Evolutionary conservation across 2,888 invertebrate species (phyloP).

Genomic region (Icerya purchasi): DNA sequence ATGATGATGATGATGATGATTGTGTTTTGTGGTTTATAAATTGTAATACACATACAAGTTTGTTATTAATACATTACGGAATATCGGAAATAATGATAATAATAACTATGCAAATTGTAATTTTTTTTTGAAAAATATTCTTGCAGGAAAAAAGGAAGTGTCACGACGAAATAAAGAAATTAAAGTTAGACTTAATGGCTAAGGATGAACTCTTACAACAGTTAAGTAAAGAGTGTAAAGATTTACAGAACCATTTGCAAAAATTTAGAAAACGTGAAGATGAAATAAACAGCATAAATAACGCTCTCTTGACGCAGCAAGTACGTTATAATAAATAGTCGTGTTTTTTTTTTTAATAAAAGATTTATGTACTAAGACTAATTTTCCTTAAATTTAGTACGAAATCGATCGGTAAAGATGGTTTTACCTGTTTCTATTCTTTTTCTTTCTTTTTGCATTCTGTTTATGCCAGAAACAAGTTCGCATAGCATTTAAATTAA

Average conservation of each 20-base stretch:
- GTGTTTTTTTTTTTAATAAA: no score
- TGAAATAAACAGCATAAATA: conserved; percentile 3
- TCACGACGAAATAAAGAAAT: conserved; percentile 7
- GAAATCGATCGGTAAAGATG: no score
- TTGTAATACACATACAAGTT: no score
- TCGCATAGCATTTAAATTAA: no score
- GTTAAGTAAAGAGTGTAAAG: conserved; percentile 5
- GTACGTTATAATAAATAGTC: no score
- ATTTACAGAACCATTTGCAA: conserved; percentile 3
- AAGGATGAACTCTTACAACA: conserved; percentile 10
- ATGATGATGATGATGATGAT: no score
- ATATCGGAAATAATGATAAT: neutral
- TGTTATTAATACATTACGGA: neutral
- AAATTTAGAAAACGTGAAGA: conserved; percentile 6
- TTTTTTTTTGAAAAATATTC: neutral
- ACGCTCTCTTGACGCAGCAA: conserved; percentile 4
- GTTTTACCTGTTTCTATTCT: no score
- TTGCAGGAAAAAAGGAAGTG: neutral
- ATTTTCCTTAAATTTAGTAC: no score
- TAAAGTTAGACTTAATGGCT: conserved; percentile 2
- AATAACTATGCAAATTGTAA: neutral
- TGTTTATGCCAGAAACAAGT: no score
- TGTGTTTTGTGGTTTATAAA: no score
- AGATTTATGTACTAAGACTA: no score
- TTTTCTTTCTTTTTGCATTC: no score